Base-by-base conservation (phyloP, 2,888 invertebrate species). In the Drymonia ruficornis region DNA sequence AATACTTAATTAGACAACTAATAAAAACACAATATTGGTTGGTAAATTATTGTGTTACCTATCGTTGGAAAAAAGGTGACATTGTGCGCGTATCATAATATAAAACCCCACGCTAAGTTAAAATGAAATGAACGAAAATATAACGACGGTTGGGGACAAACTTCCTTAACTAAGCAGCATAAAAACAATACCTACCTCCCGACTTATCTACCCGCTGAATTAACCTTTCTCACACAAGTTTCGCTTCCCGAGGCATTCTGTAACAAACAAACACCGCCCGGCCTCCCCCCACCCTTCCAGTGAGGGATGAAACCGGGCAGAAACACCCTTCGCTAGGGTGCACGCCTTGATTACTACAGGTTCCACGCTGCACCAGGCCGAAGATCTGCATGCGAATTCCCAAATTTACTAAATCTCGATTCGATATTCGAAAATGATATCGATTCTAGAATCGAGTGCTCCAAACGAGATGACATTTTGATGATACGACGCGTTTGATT, bases 351-450 rank as follows among this genome's bases (percentile, higher is more conserved):
- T 79, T 78, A 81, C 72, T 58, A 59, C 72, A 72, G 71, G 72
- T 74, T 74, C 72, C 73, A 76, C 74, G 79, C 69, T 85, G 83
- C 82, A 81, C 76, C 77, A 62, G 66, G 76, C 80, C 67, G 69
- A 73, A 76, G 76, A 84, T 83, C 84, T 83, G 89, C 89, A 90
- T 90, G 82, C 86, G 83, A 91, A 91, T 90, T 72, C 59, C 78
- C 84, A 71, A 82, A 88, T 89, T 89, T 87, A 75, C 78, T 61
- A 82, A 83, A 85, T 83, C 83, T 75, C 81, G 73, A 77, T 80
- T 78, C 74, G 77, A 81, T 81, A 79, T 82, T 83, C 68, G 74
- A 79, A 80, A 85, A 82, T 73, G 76, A 75, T 76, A 75, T 78
- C 65, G 81, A 76, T 75, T 81, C 78, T 75, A 74, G 75, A 68